phyloP scores from a whole-genome alignment of 2,797 vertebrate genomes.

The Squalus acanthias region DNA sequence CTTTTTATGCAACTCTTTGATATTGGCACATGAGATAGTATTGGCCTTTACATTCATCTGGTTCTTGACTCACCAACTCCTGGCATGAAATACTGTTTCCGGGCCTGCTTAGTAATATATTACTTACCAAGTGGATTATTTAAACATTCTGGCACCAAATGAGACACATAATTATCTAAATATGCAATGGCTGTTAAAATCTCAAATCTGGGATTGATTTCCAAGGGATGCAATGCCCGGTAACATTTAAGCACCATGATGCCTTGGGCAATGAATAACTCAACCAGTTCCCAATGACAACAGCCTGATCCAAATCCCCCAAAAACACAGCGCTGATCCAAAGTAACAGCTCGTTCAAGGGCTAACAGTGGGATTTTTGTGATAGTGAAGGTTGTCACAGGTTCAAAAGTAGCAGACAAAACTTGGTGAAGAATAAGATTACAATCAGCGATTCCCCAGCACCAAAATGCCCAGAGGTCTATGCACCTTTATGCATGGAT shows the following conservation, averaged over 20 bases:
- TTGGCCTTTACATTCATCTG: background rate
- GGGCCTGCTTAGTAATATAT: background rate
- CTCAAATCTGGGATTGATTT: background rate
- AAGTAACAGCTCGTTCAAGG: background rate
- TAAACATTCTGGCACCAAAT: background rate
- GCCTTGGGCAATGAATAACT: background rate
- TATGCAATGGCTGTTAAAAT: background rate
- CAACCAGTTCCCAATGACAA: background rate
- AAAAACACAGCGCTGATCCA: background rate
- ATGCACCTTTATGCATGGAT: background rate
- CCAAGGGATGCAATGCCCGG: background rate
- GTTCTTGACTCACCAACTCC: background rate
- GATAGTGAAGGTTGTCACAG: background rate
- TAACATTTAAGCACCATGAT: background rate
- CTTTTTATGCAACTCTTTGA: background rate
- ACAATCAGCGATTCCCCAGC: background rate
- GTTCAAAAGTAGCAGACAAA: background rate
- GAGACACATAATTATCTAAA: background rate
- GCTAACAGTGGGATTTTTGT: background rate
- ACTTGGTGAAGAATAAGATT: no score
- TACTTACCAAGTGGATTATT: background rate
- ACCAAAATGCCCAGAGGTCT: background rate
- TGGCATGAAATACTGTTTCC: background rate
- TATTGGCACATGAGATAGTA: background rate
- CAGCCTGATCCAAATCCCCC: background rate